phyloP scores from a whole-genome alignment of 2,888 invertebrate species.

The Caenorhabditis sulstoni region DNA sequence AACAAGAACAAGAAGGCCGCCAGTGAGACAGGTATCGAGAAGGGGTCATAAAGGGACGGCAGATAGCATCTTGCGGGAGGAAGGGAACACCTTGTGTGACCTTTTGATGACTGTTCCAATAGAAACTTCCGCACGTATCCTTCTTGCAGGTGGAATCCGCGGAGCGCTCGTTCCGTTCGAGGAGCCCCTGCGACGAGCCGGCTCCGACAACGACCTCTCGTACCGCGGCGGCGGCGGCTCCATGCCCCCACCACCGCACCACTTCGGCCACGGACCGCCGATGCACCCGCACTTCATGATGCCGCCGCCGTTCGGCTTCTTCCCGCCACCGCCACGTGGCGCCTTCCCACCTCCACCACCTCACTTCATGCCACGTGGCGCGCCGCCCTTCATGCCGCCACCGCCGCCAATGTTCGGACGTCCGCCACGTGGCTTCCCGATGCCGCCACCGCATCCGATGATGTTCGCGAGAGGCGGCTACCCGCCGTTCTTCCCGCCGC shows the following conservation, averaged over 20 bases:
- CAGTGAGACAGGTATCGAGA: slow-evolving; percentile 64
- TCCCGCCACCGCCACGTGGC: slow-evolving; percentile 61
- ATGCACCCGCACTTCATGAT: slow-evolving; percentile 42
- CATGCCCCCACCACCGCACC: slow-evolving; percentile 23
- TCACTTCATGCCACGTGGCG: slow-evolving; percentile 39
- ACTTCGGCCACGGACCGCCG: slow-evolving; percentile 7
- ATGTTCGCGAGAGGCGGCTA: slow-evolving; percentile 42
- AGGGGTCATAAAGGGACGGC: slow-evolving; percentile 5
- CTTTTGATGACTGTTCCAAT: background rate
- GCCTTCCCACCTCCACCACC: slow-evolving; percentile 62
- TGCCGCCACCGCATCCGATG: slow-evolving; percentile 63
- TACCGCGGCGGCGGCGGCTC: slow-evolving; percentile 10
- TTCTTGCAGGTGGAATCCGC: slow-evolving; percentile 53
- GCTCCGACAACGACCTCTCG: slow-evolving; percentile 64
- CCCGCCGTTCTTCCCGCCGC: slow-evolving; percentile 55
- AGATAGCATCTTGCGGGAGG: slow-evolving; percentile 18
- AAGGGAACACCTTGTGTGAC: background rate
- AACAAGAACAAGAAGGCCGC: slow-evolving; percentile 67
- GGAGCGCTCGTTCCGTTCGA: slow-evolving; percentile 62
- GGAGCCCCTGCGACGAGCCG: slow-evolving; percentile 60
- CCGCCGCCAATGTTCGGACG: slow-evolving; percentile 51
- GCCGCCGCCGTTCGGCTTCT: slow-evolving; percentile 50
- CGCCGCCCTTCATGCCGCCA: slow-evolving; percentile 66
- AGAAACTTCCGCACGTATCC: background rate
- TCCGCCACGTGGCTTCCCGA: slow-evolving; percentile 62